These are phyloP conservation scores for Carabus problematicus DNA, from an alignment of 2,888 invertebrate species.

Conservation along the genomic window DNA sequence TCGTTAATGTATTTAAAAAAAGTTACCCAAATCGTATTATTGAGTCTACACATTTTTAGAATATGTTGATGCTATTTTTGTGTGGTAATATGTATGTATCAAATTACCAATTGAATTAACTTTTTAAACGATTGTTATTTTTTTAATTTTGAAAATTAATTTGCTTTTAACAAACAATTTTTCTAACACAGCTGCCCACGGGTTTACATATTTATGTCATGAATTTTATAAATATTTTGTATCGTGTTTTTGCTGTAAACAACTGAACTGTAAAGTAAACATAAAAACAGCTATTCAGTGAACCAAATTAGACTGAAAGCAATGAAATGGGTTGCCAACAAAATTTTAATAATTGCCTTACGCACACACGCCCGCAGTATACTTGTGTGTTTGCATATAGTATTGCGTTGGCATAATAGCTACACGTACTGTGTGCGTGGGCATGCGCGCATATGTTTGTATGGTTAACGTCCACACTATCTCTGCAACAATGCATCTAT, in stretches of 20 bases:
- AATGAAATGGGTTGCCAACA: slow-evolving; percentile 12
- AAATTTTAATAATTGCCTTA: slow-evolving; percentile 25
- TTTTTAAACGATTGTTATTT: not conserved
- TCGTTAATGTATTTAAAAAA: too few species aligned
- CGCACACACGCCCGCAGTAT: slow-evolving; percentile 9
- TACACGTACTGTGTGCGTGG: slow-evolving; percentile 2
- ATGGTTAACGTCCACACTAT: not conserved
- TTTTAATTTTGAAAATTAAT: slow-evolving; percentile 4
- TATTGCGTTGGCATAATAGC: not conserved
- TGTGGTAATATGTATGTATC: too few species aligned
- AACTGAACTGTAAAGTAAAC: slow-evolving; percentile 18
- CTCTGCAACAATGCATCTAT: too few species aligned
- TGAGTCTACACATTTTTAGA: too few species aligned
- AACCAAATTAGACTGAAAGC: slow-evolving; percentile 28
- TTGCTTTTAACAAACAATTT: slow-evolving; percentile 5
- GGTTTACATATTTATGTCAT: too few species aligned
- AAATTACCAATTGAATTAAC: not conserved
- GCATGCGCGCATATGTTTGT: slow-evolving; percentile 3
- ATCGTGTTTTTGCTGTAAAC: not conserved
- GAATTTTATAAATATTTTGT: slow-evolving; percentile 1
- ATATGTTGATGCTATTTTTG: too few species aligned
- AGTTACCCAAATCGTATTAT: too few species aligned
- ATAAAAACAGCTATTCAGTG: slow-evolving; percentile 7
- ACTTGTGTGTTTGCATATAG: not conserved
- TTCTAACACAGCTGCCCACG: not conserved